Base-by-base conservation (phyloP, 1,140 invertebrate genomes). In the Brachionus rotundiformis region DNA sequence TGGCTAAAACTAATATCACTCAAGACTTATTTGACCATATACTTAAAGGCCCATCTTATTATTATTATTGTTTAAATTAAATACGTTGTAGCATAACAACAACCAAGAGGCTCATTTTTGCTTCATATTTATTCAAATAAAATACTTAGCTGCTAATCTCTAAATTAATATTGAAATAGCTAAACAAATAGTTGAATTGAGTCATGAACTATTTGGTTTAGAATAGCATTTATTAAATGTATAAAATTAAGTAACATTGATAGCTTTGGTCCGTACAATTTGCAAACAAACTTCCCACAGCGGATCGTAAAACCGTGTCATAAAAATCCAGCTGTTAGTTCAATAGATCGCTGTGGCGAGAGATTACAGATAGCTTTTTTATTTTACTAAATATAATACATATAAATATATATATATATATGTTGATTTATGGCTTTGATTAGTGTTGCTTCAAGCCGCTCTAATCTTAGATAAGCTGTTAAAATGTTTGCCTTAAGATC, bases 121-220 rank as follows among this genome's bases (percentile, higher is more conserved):
- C 49, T 33, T 63, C 11, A 8, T 33, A 33, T 68, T 68, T 68
- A 68, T 68, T 10, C 63, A 68, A 68, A 68, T 68, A 65, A 11
- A 31, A 39, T 33, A 49, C 8, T 54, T 54, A 54, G 47, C 47
- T 54, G 4, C 47, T 54, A 68, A 68, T 68, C 63, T 68, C 63
- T 68, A 68, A 68, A 68, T 68, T 68, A 68, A 68, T 68, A 68
- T 68, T 68, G 63, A 68, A 68, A 68, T 68, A 68, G 31, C 33
- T 36, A 36, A 68, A 36, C 31, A 68, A 68, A 68, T 68, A 68
- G 10, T 16, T 7, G 13, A 13, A 68, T 36, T 36, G 29, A 68
- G 63, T 41, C 63, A 68, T n/a, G 63, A 68, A 39, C 16, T n/a
- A n/a, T n/a, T n/a, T n/a, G n/a, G 16, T 36, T 68, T 68, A 36